These are phyloP conservation scores for Aquatica leii DNA, from an alignment of 2,888 invertebrate genomes.

Conservation along the genomic window DNA sequence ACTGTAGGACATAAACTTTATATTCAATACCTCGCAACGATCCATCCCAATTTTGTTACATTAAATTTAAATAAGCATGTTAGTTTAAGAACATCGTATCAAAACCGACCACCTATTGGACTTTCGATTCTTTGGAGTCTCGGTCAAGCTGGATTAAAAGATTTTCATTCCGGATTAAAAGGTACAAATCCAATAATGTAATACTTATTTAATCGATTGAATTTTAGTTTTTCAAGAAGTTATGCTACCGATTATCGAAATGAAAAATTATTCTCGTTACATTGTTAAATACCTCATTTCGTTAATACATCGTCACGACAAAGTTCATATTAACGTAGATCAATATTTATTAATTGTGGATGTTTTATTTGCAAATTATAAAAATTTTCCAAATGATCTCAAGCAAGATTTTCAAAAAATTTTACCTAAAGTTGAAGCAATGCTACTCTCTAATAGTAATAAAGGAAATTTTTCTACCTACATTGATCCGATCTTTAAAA, in stretches of 20 bases:
- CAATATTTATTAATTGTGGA: constrained; percentile 70
- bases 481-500: constrained; percentile 72
- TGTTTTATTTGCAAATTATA: constrained; percentile 66
- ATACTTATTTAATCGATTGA: not conserved
- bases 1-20: constrained; percentile 76
- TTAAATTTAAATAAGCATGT: constrained; percentile 70
- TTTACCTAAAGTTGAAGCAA: constrained; percentile 54
- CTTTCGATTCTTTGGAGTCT: constrained; percentile 78
- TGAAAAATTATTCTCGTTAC: constrained; percentile 74
- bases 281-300: constrained; percentile 69
- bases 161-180: constrained; percentile 73
- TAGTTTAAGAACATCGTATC: constrained; percentile 75
- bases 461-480: constrained; percentile 60
- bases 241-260: constrained; percentile 75
- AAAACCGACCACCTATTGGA: constrained; percentile 77
- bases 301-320: constrained; percentile 51
- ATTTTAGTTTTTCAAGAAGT: constrained; percentile 75
- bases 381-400: constrained; percentile 65
- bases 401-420: constrained; percentile 65
- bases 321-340: constrained; percentile 56
- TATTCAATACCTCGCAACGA: constrained; percentile 73
- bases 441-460: constrained; percentile 53
- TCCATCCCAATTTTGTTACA: constrained; percentile 70
- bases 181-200: too few relatives aligned
- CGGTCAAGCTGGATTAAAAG: constrained; percentile 74